A percentile compares a stretch with the other conserved stretches of the same genome.
Evolutionary conservation across 2,888 invertebrate genomes (phyloP).

Genomic region (Gisinianus flammeolus): DNA sequence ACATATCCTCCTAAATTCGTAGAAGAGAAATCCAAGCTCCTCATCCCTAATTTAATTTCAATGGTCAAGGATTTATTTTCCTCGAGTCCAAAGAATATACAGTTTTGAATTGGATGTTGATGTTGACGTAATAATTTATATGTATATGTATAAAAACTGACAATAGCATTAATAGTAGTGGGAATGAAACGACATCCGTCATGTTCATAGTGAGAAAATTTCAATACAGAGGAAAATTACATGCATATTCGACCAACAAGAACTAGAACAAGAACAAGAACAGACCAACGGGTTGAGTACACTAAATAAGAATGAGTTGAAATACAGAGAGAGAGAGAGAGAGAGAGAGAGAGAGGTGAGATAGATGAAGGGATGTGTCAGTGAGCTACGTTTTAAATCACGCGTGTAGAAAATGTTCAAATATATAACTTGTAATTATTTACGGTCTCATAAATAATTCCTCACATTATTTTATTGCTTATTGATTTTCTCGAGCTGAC

Average conservation of each 20-base stretch:
- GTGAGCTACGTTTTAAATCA: neutral
- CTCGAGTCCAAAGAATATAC: too few species aligned
- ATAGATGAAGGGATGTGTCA: neutral
- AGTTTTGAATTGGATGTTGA: too few species aligned
- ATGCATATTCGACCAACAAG: neutral
- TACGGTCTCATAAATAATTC: slow-evolving; percentile 33
- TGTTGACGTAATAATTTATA: neutral
- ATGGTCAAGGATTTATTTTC: too few species aligned
- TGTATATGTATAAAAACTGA: neutral
- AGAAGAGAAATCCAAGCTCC: too few species aligned
- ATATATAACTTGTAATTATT: slow-evolving; percentile 23
- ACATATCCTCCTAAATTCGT: neutral
- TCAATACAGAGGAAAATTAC: neutral
- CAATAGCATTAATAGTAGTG: too few species aligned
- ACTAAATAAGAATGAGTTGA: too few species aligned
- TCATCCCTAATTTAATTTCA: too few species aligned
- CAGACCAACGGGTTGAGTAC: too few species aligned
- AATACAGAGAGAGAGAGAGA: neutral
- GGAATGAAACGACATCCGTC: too few species aligned
- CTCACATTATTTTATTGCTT: slow-evolving; percentile 39
- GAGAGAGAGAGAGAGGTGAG: neutral
- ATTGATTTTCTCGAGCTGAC: slow-evolving; percentile 39
- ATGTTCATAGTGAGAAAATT: neutral
- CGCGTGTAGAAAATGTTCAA: neutral
- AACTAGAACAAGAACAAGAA: neutral